phyloP scores from a whole-genome alignment of 2,888 invertebrate genomes.

The Poecilobothrus nobilitatus region DNA sequence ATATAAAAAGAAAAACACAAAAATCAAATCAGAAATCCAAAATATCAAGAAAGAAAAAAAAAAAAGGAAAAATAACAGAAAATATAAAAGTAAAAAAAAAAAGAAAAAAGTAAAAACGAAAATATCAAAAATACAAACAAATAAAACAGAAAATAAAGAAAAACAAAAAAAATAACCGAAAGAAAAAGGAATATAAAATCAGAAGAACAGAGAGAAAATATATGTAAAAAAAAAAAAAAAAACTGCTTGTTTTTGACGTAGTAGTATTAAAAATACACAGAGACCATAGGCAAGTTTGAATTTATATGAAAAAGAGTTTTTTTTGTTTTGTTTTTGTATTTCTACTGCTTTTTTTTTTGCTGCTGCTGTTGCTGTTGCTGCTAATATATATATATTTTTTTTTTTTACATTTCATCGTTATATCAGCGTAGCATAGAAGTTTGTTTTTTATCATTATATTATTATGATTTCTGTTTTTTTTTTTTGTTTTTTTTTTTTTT shows the following conservation, averaged over 20 bases:
- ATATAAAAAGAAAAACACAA: neutral
- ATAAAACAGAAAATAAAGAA: too few species aligned
- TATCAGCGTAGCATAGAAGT: neutral
- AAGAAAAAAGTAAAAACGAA: neutral
- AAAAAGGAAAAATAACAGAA: too few species aligned
- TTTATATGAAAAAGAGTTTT: neutral
- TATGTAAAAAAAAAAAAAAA: neutral
- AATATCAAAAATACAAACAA: neutral
- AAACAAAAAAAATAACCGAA: too few species aligned
- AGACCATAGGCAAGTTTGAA: slow-evolving; percentile 6
- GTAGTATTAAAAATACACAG: slow-evolving; percentile 4
- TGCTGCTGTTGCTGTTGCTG: neutral
- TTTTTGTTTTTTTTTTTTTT: neutral
- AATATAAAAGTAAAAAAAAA: too few species aligned
- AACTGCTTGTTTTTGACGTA: neutral
- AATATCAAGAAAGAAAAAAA: too few species aligned
- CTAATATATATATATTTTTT: neutral
- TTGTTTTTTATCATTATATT: too few species aligned
- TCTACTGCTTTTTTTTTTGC: neutral
- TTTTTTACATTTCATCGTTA: neutral
- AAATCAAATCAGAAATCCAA: too few species aligned
- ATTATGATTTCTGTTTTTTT: neutral
- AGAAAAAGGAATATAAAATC: too few species aligned
- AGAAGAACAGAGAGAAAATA: neutral
- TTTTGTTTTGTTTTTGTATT: neutral